These are phyloP conservation scores for Crenuchus spilurus DNA, from an alignment of 2,797 vertebrate genomes.

Conservation along the genomic window DNA sequence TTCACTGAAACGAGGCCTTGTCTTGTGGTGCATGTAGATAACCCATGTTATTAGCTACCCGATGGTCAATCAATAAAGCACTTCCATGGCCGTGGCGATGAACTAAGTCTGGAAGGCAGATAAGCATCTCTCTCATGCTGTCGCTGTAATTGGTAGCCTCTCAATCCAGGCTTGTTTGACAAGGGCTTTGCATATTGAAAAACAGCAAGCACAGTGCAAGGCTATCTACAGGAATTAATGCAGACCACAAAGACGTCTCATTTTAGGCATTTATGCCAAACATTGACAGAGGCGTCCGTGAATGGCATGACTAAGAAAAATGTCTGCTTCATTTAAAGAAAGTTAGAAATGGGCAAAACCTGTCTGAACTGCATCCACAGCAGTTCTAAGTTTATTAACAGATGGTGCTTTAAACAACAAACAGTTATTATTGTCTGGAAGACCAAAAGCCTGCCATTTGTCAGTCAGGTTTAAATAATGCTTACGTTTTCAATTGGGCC, in stretches of 20 bases:
- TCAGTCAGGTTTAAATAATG: constrained; percentile 23
- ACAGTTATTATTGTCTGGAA: constrained; percentile 6
- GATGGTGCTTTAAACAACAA: neutral
- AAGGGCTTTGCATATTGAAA: constrained; percentile 81
- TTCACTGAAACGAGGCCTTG: constrained; percentile 72
- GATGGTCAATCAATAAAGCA: constrained; percentile 84
- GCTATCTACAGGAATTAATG: constrained; percentile 50
- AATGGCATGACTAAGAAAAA: constrained; percentile 32
- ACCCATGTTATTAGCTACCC: constrained; percentile 85
- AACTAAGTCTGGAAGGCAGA: constrained; percentile 79
- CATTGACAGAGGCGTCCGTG: constrained; percentile 16
- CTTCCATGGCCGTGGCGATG: constrained; percentile 74
- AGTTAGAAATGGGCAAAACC: constrained; percentile 4
- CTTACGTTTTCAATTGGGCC: constrained; percentile 14
- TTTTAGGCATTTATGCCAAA: constrained; percentile 46
- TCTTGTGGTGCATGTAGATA: constrained; percentile 84
- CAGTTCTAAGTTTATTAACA: constrained; percentile 10
- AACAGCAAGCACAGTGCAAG: constrained; percentile 51
- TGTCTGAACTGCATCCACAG: neutral
- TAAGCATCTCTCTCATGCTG: constrained; percentile 81
- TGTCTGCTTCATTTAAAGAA: constrained; percentile 11
- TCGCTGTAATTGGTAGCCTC: constrained; percentile 80
- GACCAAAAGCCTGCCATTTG: constrained; percentile 16
- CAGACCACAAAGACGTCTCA: constrained; percentile 50
- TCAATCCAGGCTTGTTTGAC: constrained; percentile 80